phyloP scores from a whole-genome alignment of 2,888 invertebrate genomes.

The Pachycephus smyrnensis region DNA sequence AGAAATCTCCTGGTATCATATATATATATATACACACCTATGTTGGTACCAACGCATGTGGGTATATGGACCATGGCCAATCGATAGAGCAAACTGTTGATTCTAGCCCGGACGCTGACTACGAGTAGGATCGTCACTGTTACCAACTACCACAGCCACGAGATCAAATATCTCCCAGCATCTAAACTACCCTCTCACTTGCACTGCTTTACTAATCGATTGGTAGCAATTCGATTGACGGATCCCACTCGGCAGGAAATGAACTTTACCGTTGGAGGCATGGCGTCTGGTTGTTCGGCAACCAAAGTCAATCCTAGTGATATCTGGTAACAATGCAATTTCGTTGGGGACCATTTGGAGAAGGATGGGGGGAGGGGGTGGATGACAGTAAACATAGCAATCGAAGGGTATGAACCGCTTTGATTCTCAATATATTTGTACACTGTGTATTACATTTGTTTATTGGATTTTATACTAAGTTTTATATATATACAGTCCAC shows the following conservation, averaged over 20 bases:
- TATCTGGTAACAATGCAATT: neutral
- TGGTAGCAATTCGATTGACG: neutral
- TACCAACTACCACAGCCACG: neutral
- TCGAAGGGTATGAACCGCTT: neutral
- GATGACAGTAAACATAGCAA: too few species aligned
- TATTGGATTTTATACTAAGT: neutral
- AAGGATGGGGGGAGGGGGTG: neutral
- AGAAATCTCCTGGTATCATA: neutral
- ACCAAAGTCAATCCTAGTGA: neutral
- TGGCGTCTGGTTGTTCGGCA: neutral
- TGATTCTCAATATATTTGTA: neutral
- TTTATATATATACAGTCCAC: neutral
- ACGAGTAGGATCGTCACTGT: constrained; percentile 14
- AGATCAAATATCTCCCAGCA: neutral
- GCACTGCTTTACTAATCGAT: neutral
- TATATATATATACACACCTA: neutral
- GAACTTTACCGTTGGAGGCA: neutral
- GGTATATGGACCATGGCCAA: constrained; percentile 49
- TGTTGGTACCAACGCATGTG: constrained; percentile 12
- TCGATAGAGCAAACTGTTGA: constrained; percentile 68
- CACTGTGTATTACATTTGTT: neutral
- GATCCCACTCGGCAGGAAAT: neutral
- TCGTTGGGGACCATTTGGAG: neutral
- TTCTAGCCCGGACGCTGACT: constrained; percentile 60
- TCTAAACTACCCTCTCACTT: neutral